Evolutionary conservation across 2,797 vertebrate genomes (phyloP), one percentile per base, ranked within the genome.

Genomic region (Xenops minutus): DNA sequence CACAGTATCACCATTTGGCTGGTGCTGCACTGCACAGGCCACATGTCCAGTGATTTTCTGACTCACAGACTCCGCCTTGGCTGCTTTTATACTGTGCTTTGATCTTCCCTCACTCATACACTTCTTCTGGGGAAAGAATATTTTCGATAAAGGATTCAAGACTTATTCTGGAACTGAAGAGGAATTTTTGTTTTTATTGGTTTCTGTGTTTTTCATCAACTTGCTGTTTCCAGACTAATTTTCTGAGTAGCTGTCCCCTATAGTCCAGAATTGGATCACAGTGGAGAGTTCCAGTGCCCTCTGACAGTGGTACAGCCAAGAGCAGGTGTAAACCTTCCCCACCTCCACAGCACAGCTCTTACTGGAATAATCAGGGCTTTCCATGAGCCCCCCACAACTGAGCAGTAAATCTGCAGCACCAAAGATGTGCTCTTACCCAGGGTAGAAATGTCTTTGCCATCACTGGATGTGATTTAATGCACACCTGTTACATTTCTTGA

Each of bases 331-430:
- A 79, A 30, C 62, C 23, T 62, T 92, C n/a, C 36, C 48, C 39
- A 67, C 12, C n/a, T 69, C 55, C 1, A 0, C 41, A 90, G 49
- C 44, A 48, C n/a, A 58, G 9, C n/a, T 91, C 59, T 10, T 48
- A 44, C 23, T 46, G 75, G 54, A 88, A 88, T 39, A 22, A 26
- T 72, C 72, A 75, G 22, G 29, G 48, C 49, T 89, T 95, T 51
- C 52, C 61, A 44, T 4, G 43, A 92, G 26, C 59, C 41, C 0
- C 12, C 62, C 89, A 72, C 9, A 32, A 19, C 63, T 4, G 7
- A 77, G 39, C 62, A 92, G 91, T 96, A 92, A 90, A 92, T 93
- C 51, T 89, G 14, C 56, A 95, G 89, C 66, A 44, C 36, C 21
- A 63, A 87, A 88, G 79, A 92, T 10, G 7, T 21, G 56, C 81